Conservation (phyloP, 2,113 vertebrate genomes). For the Pteronura brasiliensis region DNA sequence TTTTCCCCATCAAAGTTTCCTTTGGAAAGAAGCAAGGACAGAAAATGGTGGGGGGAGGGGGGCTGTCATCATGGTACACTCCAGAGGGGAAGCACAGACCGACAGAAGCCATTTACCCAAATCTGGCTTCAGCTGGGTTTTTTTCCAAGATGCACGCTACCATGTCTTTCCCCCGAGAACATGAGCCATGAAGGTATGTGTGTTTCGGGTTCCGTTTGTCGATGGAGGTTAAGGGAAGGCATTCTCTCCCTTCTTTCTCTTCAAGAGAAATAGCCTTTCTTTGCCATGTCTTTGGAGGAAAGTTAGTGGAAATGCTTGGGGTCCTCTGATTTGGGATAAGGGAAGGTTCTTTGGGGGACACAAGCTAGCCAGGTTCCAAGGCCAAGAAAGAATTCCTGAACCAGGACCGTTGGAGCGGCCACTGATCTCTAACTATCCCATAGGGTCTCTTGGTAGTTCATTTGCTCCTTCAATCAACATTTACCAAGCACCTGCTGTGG, state of each 20-base stretch:
- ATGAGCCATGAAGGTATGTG: neutral
- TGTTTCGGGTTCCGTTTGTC: neutral
- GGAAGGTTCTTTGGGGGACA: neutral
- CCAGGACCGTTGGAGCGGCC: neutral
- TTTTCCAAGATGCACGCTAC: neutral
- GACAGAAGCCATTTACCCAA: neutral
- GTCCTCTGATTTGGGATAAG: neutral
- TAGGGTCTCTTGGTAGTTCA: neutral
- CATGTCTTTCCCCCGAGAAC: neutral
- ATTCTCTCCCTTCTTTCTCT: neutral
- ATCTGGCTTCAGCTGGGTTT: neutral
- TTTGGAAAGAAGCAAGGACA: neutral
- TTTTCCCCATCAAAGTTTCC: neutral
- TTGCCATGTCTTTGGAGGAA: too few species aligned
- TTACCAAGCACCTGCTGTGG: neutral
- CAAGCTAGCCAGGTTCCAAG: neutral
- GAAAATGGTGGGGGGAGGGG: too few species aligned
- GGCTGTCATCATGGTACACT: neutral
- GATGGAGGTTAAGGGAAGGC: neutral
- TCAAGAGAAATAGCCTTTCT: neutral
- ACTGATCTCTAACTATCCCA: neutral
- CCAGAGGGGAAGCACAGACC: neutral
- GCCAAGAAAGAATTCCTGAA: neutral
- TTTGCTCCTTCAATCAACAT: neutral
- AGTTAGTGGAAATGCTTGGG: neutral